Percentiles rank a stretch among this genome's conserved stretches.
Evolutionary conservation across 1,140 invertebrate species (phyloP).

Genomic region (Lethocerus indicus): DNA sequence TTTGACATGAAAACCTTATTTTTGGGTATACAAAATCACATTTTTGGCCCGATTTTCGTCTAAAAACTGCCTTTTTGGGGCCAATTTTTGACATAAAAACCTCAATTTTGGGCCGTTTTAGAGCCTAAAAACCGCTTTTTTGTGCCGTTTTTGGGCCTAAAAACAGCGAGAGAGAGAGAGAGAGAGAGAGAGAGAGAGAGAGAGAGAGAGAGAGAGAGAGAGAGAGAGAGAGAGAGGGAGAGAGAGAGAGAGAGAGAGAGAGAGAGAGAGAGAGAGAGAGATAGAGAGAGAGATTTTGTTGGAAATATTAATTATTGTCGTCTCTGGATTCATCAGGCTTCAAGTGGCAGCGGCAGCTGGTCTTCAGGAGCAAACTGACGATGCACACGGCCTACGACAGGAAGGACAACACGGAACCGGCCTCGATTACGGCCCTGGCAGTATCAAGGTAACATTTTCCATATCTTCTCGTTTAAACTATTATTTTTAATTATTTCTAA

Average conservation of each 20-base stretch:
- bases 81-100: too few species aligned
- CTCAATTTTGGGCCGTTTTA: too few species aligned
- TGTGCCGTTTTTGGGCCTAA: too few species aligned
- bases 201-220: slow-evolving; percentile 1
- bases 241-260: slow-evolving; percentile 2
- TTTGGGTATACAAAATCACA: too few species aligned
- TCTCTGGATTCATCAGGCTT: slow-evolving; percentile 41
- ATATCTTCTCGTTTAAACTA: too few species aligned
- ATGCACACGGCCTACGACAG: slow-evolving; percentile 98
- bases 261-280: slow-evolving; percentile 3
- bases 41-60: too few species aligned
- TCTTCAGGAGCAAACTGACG: slow-evolving; percentile 90
- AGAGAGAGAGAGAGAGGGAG: slow-evolving; percentile 1
- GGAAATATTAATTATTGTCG: slow-evolving; percentile 5
- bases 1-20: too few species aligned
- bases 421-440: slow-evolving; percentile 84
- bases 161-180: slow-evolving; percentile 1
- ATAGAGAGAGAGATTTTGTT: background rate
- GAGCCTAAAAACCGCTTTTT: too few species aligned
- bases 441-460: slow-evolving; percentile 74
- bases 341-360: slow-evolving; percentile 80
- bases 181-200: background rate
- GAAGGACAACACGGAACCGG: slow-evolving; percentile 91
- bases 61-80: too few species aligned
- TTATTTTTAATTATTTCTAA: background rate